A percentile compares a stretch with the other conserved stretches of the same genome.
Conservation (phyloP, 2,888 invertebrate species). For the Eupithecia subumbrata region DNA sequence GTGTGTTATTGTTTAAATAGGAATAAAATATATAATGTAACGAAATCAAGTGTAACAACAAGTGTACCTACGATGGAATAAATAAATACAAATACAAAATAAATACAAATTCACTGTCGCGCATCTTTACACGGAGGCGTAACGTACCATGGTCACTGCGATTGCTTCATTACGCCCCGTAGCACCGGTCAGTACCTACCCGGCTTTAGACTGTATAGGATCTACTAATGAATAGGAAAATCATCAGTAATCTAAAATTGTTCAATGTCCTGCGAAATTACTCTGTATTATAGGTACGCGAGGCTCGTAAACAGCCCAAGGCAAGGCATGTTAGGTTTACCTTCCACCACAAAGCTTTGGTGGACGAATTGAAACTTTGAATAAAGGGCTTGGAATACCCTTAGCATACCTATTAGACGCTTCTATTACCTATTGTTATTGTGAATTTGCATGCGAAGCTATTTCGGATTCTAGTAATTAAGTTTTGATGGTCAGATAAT, state of each 20-base stretch:
- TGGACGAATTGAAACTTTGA: conserved; percentile 17
- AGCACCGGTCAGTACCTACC: too few species aligned
- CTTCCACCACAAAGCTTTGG: conserved; percentile 35
- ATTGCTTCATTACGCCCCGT: too few species aligned
- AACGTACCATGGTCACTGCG: too few species aligned
- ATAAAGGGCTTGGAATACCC: conserved; percentile 10
- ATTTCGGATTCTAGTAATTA: neutral
- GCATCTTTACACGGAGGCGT: too few species aligned
- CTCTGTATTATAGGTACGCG: neutral
- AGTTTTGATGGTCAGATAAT: neutral
- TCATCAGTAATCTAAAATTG: neutral
- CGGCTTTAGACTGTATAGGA: too few species aligned
- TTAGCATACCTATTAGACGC: neutral
- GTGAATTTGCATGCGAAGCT: neutral
- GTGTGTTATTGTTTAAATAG: too few species aligned
- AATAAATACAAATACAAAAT: too few species aligned
- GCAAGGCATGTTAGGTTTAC: conserved; percentile 19
- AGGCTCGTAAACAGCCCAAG: neutral
- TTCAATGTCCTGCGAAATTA: neutral
- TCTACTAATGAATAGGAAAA: too few species aligned
- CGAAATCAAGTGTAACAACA: too few species aligned
- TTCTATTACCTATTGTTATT: neutral
- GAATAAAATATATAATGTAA: too few species aligned
- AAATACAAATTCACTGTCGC: too few species aligned
- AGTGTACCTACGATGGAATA: too few species aligned